These are phyloP conservation scores for Chaetorhynchus papuensis DNA, from an alignment of 2,113 vertebrate genomes.

Conservation along the genomic window DNA sequence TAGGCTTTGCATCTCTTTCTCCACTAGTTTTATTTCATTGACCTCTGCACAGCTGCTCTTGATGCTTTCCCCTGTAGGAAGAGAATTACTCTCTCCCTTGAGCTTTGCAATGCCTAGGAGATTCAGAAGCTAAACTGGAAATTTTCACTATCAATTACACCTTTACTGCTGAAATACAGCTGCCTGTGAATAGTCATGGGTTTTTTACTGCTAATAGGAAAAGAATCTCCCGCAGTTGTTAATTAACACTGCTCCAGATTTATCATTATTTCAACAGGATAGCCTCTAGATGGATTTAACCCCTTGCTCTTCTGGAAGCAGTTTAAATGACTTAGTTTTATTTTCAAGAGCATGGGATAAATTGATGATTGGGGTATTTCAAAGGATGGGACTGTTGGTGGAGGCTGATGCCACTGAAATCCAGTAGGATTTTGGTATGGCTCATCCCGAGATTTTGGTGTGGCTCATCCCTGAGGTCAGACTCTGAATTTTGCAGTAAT, in stretches of 20 bases:
- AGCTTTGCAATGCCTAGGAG: not conserved
- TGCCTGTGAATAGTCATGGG: not conserved
- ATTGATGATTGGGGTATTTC: not conserved
- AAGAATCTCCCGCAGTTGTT: slow-evolving; percentile 6
- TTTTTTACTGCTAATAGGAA: slow-evolving; percentile 28
- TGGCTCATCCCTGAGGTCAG: not conserved
- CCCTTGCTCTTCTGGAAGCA: not conserved
- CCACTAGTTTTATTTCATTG: not conserved
- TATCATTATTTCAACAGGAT: not conserved
- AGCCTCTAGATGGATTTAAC: not conserved
- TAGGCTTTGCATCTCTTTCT: not conserved
- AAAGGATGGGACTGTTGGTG: not conserved
- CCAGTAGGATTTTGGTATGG: not conserved
- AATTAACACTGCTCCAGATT: slow-evolving; percentile 31
- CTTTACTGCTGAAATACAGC: not conserved
- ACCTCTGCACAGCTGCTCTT: not conserved
- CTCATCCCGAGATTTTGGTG: not conserved
- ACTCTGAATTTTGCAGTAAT: not conserved
- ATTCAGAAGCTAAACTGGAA: not conserved
- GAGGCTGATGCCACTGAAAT: not conserved
- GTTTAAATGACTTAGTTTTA: not conserved
- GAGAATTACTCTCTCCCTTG: not conserved
- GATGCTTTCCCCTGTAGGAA: not conserved
- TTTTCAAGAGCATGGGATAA: not conserved
- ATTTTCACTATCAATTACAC: not conserved